Base-by-base conservation (phyloP, 2,888 invertebrate species). In the Camptogramma bilineatum region DNA sequence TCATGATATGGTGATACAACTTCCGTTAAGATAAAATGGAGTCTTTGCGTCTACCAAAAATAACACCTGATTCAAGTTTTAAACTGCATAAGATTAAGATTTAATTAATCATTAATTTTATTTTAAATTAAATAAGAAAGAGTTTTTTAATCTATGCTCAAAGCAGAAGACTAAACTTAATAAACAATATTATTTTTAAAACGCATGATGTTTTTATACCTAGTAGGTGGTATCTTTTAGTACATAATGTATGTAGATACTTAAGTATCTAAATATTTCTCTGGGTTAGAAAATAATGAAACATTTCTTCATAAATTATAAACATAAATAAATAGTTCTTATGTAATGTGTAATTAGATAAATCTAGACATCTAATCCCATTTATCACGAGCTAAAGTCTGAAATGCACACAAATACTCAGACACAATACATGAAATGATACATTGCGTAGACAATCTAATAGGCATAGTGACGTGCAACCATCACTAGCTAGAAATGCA, bases 1-100 rank as follows among this genome's bases (percentile, higher is more conserved):
- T 60, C 42, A 76, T 77, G 85, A 87, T 86, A 86, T 73, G 79
- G 81, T 86, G 82, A 85, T 86, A 77, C 86, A 86, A 89, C 89
- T 88, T 90, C 88, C 88, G 85, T 78, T 71, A 68, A 81, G 82
- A 85, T 86, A 84, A 65, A 64, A 69, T 69, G 81, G 85, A 88
- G 87, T 78, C 87, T 68, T 67, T 62, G 72, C 84, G 86, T 85
- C 83, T 83, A 82, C 84, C 24, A 74, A 74, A 70, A 50, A 9
- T 13, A 28, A 52, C 48, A 58, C 39, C 56, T 63, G 7, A 48
- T 46, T 57, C 28, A 48, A 48, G 21, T 44, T 44, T 3, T 39
- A 1, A 13, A 13, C 34, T 39, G 34, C 3, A 13, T 39, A 4
- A 13, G 13, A 39, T 39, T 39, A 39, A 13, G 34, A 39, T 13